Conservation (phyloP, 2,888 invertebrate genomes). For the Cheilosia variabilis region DNA sequence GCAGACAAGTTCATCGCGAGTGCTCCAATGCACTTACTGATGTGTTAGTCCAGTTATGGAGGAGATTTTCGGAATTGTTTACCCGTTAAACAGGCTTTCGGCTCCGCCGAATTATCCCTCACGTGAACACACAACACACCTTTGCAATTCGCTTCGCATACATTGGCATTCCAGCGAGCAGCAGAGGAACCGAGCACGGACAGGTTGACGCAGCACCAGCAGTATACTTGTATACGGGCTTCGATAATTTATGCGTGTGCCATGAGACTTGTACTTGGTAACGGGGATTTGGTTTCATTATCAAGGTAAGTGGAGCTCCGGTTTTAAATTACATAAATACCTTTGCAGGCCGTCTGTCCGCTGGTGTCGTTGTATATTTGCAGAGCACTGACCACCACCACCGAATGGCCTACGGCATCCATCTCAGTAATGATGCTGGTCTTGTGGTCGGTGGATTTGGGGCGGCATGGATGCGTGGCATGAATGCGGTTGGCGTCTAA, state of each 20-base stretch:
- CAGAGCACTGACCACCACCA: constrained; percentile 44
- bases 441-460: constrained; percentile 34
- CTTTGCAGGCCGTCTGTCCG: constrained; percentile 25
- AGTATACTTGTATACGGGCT: constrained; percentile 4
- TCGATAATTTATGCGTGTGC: constrained; percentile 48
- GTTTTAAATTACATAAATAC: constrained; percentile 57
- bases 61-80: constrained; percentile 60
- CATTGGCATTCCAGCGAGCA: constrained; percentile 20
- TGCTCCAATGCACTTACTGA: constrained; percentile 51
- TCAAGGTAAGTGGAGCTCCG: constrained; percentile 68
- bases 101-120: constrained; percentile 54
- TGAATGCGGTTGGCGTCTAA: constrained; percentile 52
- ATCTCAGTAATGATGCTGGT: constrained; percentile 38
- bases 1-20: constrained; percentile 42
- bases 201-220: constrained; percentile 13
- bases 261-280: constrained; percentile 52
- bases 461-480: constrained; percentile 43
- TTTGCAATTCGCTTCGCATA: not conserved
- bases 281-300: constrained; percentile 66
- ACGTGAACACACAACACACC: constrained; percentile 40
- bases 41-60: constrained; percentile 51
- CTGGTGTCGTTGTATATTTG: constrained; percentile 36
- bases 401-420: constrained; percentile 52
- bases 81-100: constrained; percentile 59
- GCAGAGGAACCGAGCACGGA: constrained; percentile 15